Evolutionary conservation across 2,888 invertebrate genomes (phyloP).

Genomic region (Hydropsyche betteni): DNA sequence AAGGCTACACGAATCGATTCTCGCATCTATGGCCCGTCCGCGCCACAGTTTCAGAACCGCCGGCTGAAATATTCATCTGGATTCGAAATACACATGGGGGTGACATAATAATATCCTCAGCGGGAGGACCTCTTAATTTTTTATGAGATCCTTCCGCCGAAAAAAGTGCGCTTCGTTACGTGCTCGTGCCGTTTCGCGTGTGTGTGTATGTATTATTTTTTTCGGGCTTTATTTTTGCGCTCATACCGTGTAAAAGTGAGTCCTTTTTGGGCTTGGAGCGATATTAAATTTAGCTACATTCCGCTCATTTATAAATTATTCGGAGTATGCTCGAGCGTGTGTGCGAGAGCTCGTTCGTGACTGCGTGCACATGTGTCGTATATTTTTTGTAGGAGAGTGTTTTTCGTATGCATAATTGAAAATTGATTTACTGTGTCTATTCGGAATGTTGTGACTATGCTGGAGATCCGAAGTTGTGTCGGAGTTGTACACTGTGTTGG

Average conservation of each 20-base stretch:
- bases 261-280: too few species aligned
- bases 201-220: not conserved
- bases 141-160: constrained; percentile 15
- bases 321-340: constrained; percentile 2
- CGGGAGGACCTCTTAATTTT: constrained; percentile 21
- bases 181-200: not conserved
- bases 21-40: not conserved
- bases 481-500: too few species aligned
- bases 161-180: constrained; percentile 5
- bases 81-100: constrained; percentile 1
- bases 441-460: too few species aligned
- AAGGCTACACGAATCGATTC: not conserved
- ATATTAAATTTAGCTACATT: constrained; percentile 22
- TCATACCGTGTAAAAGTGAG: not conserved
- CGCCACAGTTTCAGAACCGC: not conserved
- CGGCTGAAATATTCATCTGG: constrained; percentile 12
- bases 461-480: too few species aligned
- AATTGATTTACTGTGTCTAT: too few species aligned
- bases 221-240: not conserved
- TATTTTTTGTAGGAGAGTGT: too few species aligned
- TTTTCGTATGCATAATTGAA: too few species aligned
- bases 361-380: not conserved
- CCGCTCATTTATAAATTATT: constrained; percentile 20
- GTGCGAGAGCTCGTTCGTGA: not conserved
- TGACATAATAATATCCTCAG: constrained; percentile 19